Evolutionary conservation across 2,113 vertebrate species (phyloP).

Genomic region (Salvelinus fontinalis): DNA sequence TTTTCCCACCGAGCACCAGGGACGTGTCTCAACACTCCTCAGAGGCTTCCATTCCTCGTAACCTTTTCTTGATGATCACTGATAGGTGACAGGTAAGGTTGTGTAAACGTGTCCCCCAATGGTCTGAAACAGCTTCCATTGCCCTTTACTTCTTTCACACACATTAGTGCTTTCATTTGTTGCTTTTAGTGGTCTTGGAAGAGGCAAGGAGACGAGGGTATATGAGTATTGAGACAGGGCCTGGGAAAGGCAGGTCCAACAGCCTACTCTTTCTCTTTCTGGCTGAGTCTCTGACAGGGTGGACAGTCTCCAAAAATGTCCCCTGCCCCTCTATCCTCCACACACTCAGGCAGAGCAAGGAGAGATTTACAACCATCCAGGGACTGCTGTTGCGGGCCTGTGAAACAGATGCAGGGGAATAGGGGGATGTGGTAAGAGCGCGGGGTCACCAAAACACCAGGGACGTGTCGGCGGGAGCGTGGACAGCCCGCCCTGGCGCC

Average conservation of each 20-base stretch:
- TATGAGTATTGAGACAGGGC: neutral
- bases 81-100: too few species aligned
- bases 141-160: too few species aligned
- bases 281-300: constrained; percentile 17
- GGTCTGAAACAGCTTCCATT: too few species aligned
- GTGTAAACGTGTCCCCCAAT: too few species aligned
- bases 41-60: too few species aligned
- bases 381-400: neutral
- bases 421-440: neutral
- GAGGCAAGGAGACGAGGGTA: too few species aligned
- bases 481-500: constrained; percentile 9
- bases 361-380: constrained; percentile 7
- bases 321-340: too few species aligned
- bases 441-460: neutral
- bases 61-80: too few species aligned
- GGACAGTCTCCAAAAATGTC: neutral
- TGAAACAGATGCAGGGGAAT: neutral
- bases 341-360: neutral
- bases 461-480: neutral
- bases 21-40: too few species aligned
- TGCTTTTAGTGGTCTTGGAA: neutral
- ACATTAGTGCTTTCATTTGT: neutral
- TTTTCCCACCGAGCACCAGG: constrained; percentile 41
- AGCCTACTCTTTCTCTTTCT: neutral
- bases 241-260: neutral